A percentile compares a stretch with the other conserved stretches of the same genome.
Evolutionary conservation across 2,888 invertebrate species (phyloP).

Genomic region (Thereva nobilitata): DNA sequence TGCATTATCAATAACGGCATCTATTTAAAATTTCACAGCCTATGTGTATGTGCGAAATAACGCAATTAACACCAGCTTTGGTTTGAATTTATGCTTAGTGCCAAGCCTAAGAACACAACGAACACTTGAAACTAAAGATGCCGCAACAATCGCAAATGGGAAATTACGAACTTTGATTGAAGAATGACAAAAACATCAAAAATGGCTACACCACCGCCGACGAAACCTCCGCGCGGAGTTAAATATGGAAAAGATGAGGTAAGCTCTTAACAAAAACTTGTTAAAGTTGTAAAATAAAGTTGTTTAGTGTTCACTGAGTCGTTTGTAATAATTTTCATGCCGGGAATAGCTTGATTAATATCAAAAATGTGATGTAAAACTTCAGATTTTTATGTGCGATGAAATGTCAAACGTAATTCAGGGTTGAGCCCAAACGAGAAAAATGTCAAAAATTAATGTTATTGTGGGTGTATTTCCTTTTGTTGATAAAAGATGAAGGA

Average conservation of each 20-base stretch:
- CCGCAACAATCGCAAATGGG: not conserved
- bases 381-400: not conserved
- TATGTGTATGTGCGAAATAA: too few relatives aligned
- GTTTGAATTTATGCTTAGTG: too few relatives aligned
- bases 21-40: too few relatives aligned
- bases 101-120: too few relatives aligned
- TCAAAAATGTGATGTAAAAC: too few relatives aligned
- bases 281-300: constrained; percentile 3
- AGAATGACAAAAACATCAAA: constrained; percentile 40
- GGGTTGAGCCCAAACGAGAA: constrained; percentile 24
- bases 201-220: constrained; percentile 73
- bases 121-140: not conserved
- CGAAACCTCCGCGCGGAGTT: constrained; percentile 84
- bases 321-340: too few relatives aligned
- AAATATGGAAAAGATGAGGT: constrained; percentile 87
- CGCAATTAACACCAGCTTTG: too few relatives aligned
- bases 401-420: constrained; percentile 28
- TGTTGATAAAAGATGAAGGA: not conserved
- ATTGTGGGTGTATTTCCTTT: constrained; percentile 20
- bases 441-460: constrained; percentile 26
- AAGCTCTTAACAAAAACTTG: constrained; percentile 49
- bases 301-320: not conserved
- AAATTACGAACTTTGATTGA: not conserved
- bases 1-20: too few relatives aligned
- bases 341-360: too few relatives aligned